Evolutionary conservation across 2,113 vertebrate species (phyloP), one percentile per base, ranked within the genome.

Genomic region (Hyperopisus bebe): DNA sequence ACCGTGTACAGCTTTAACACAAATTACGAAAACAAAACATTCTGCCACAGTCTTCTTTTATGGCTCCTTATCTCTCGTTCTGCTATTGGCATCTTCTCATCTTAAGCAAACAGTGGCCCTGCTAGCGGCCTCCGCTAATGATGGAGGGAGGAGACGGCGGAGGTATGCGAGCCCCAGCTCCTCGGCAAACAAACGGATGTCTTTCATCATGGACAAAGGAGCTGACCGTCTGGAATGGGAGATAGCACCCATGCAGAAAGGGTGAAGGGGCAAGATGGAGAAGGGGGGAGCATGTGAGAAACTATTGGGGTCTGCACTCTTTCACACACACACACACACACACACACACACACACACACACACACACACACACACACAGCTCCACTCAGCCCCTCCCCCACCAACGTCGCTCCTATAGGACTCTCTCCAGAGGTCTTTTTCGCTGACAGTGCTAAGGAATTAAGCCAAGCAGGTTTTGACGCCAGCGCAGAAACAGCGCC

Each of bases 151-250:
- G 66, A 48, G 86, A 88, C 24, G 50, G 55, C 87, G n/a, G 53
- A 27, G 77, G 82, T 82, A 88, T 90, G 91, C 89, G 58, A 89
- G 51, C 47, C 66, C 48, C 89, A 86, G 90, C 83, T 88, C 88
- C 89, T 44, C 21, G 24, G 77, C n/a, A 84, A 58, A 90, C 85
- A 90, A 90, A 90, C 87, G 89, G 83, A 89, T 62, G 42, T 51
- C 50, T 91, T 82, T 91, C 89, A 50, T 74, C 51, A 51, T 7
- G 0, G 90, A 90, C 90, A 93, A 91, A 55, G 88, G 89, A 90
- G 87, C 88, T 58, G 58, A 86, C 87, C 91, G 44, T 92, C 89
- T 92, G 91, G 88, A 91, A 91, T 55, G n/a, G 50, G 88, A 92
- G 85, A 91, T 90, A 89, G 85, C 15, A 58, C 46, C 24, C 47